These are phyloP conservation scores for Urocyon cinereoargenteus DNA, from an alignment of 2,797 vertebrate species.

Conservation along the genomic window DNA sequence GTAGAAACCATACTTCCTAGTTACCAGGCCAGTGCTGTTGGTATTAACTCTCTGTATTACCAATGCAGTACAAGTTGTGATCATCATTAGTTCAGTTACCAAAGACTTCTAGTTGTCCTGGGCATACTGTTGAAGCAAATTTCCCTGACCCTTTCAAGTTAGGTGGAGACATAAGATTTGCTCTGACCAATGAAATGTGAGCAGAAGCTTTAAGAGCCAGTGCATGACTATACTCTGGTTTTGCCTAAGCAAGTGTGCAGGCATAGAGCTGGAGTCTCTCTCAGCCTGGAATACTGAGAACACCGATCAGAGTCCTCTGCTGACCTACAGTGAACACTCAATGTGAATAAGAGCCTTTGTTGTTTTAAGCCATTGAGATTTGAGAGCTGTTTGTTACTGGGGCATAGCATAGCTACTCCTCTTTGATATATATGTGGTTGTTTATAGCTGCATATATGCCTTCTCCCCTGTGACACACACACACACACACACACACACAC, in stretches of 20 bases:
- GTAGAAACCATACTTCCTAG: background rate
- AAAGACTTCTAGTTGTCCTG: background rate
- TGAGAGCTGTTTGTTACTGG: background rate
- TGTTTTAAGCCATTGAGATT: background rate
- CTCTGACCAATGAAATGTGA: background rate
- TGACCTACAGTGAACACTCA: background rate
- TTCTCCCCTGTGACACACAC: background rate
- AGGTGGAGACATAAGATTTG: background rate
- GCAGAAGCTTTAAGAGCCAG: background rate
- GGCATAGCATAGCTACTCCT: background rate
- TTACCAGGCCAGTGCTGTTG: background rate
- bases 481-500: background rate
- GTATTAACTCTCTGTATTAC: background rate
- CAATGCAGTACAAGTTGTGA: background rate
- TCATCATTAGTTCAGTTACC: background rate
- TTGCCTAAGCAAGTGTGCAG: background rate
- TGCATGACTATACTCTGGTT: background rate
- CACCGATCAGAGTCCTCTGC: background rate
- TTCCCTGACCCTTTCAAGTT: conserved; percentile 26
- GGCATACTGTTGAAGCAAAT: background rate
- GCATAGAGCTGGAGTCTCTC: background rate
- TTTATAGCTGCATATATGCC: background rate
- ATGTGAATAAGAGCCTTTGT: background rate
- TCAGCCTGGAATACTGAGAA: background rate
- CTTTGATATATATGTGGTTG: background rate